phyloP scores from a whole-genome alignment of 92 coral and sea anemone species.

The Bergia puertoricense region DNA sequence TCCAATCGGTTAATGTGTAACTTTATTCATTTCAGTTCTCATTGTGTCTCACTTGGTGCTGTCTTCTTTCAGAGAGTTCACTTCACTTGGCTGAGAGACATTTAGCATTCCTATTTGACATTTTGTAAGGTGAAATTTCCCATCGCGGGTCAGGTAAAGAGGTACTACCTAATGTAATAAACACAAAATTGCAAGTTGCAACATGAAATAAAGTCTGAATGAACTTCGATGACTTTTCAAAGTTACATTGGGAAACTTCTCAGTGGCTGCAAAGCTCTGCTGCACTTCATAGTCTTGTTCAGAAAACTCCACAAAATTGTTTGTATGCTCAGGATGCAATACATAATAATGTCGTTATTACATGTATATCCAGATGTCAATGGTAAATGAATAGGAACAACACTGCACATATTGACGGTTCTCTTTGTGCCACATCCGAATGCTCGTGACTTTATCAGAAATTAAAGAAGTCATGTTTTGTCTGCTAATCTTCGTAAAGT shows the following conservation, averaged over 20 bases:
- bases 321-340: not conserved
- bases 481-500: not conserved
- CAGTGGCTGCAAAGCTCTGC: conserved; percentile 39
- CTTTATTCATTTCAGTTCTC: conserved; percentile 30
- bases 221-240: not conserved
- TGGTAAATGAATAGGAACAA: too few species aligned
- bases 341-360: not conserved
- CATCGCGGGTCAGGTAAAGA: conserved; percentile 45
- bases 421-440: not conserved
- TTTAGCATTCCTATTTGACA: conserved; percentile 49
- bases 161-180: conserved; percentile 36
- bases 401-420: not conserved
- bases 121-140: conserved; percentile 47
- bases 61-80: conserved; percentile 47
- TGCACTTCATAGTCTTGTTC: conserved; percentile 27
- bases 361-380: too few species aligned
- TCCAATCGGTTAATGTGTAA: not conserved
- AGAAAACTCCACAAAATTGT: not conserved
- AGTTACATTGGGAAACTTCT: not conserved
- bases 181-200: conserved; percentile 32
- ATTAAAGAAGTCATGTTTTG: not conserved
- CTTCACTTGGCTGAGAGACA: conserved; percentile 49
- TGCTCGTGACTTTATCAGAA: too few species aligned
- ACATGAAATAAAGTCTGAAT: conserved; percentile 21
- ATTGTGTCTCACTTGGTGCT: conserved; percentile 47